phyloP scores from a whole-genome alignment of 2,888 invertebrate genomes.

The Cryptus armator region DNA sequence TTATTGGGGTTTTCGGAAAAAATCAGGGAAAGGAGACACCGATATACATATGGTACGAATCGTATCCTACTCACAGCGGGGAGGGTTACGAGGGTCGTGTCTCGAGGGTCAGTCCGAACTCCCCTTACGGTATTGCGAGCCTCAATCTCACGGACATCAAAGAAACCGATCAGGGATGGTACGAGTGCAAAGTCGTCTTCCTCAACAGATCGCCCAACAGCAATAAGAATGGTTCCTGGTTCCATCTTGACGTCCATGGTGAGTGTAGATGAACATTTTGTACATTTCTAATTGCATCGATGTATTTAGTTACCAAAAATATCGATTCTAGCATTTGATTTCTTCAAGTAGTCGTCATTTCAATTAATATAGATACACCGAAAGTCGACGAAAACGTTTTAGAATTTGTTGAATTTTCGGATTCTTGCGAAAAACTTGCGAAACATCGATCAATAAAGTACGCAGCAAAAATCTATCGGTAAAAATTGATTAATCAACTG shows the following conservation, averaged over 20 bases:
- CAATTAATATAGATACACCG: too few relatives aligned
- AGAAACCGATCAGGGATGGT: constrained; percentile 98
- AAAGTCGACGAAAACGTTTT: too few relatives aligned
- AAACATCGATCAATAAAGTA: too few relatives aligned
- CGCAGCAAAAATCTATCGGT: too few relatives aligned
- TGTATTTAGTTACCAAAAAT: too few relatives aligned
- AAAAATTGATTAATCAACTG: too few relatives aligned
- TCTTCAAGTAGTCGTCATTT: too few relatives aligned
- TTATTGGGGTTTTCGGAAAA: constrained; percentile 77
- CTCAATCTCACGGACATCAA: constrained; percentile 98
- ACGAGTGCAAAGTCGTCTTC: constrained; percentile 97
- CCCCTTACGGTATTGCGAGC: constrained; percentile 95
- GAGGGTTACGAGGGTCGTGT: constrained; percentile 97
- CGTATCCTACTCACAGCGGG: constrained; percentile 98
- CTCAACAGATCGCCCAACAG: constrained; percentile 97
- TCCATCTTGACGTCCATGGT: constrained; percentile 98
- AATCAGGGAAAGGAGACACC: constrained; percentile 97
- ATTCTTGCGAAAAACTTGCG: too few relatives aligned
- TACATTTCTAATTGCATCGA: too few relatives aligned
- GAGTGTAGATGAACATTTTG: constrained; percentile 76
- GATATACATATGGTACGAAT: constrained; percentile 99
- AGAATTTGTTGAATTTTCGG: too few relatives aligned
- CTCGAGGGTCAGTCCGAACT: constrained; percentile 94
- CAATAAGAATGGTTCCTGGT: constrained; percentile 98
- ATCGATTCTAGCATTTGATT: too few relatives aligned